Conservation (phyloP, 2,113 vertebrate species). For the Percopsis transmontana region DNA sequence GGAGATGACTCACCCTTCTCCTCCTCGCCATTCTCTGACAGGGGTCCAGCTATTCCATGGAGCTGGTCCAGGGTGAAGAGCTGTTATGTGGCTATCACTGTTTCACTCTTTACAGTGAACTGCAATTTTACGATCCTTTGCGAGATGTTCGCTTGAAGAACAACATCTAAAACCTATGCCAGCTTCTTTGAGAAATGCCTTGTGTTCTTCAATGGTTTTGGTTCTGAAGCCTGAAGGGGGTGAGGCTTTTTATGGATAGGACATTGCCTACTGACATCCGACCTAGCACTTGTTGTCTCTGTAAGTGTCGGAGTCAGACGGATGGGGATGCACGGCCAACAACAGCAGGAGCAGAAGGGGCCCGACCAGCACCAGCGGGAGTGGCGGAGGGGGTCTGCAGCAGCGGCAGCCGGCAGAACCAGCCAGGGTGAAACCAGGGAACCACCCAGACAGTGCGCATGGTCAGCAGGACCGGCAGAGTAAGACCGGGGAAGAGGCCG, state of each 20-base stretch:
- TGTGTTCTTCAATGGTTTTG: too few relatives aligned
- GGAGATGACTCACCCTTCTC: neutral
- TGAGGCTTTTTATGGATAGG: constrained; percentile 20
- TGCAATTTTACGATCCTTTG: constrained; percentile 3
- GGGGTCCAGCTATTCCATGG: constrained; percentile 1
- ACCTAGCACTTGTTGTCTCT: constrained; percentile 2
- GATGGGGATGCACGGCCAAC: neutral
- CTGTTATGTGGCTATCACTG: constrained; percentile 1
- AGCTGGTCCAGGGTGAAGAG: constrained; percentile 10
- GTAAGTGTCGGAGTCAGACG: constrained; percentile 16
- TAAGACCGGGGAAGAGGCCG: too few relatives aligned
- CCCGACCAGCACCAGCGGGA: too few relatives aligned
- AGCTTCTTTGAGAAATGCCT: neutral
- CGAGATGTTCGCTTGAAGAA: constrained; percentile 4
- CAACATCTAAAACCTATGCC: constrained; percentile 17
- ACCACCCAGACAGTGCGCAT: too few relatives aligned
- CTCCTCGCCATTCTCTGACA: neutral
- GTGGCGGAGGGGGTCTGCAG: too few relatives aligned
- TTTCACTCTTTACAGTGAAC: constrained; percentile 10
- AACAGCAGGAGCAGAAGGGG: too few relatives aligned
- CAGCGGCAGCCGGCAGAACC: too few relatives aligned
- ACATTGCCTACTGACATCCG: constrained; percentile 13
- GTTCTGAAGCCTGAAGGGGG: too few relatives aligned
- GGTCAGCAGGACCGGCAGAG: too few relatives aligned
- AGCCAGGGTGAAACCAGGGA: too few relatives aligned